phyloP scores from a whole-genome alignment of 2,888 invertebrate species.

The Tachystola acroxantha region DNA sequence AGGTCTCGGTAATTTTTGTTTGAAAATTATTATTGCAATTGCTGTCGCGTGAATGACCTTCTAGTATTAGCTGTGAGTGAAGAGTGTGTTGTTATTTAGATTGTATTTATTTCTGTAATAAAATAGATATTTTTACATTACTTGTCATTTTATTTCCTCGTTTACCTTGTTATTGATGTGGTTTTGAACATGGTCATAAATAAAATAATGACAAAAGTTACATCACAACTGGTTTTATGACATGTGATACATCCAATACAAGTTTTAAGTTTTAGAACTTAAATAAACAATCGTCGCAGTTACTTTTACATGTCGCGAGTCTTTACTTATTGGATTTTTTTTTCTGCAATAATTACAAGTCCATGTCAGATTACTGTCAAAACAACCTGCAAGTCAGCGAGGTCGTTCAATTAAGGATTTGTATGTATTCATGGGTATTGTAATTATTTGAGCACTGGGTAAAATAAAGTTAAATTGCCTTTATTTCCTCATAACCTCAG shows the following conservation, averaged over 20 bases:
- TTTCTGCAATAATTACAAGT: too few species aligned
- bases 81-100: conserved; percentile 51
- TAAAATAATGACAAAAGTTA: neutral
- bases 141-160: neutral
- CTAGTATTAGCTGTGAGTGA: conserved; percentile 62
- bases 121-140: conserved; percentile 2
- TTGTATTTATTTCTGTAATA: conserved; percentile 21
- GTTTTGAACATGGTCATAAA: neutral
- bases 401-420: too few species aligned
- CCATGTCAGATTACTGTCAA: too few species aligned
- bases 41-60: conserved; percentile 68
- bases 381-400: too few species aligned
- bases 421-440: too few species aligned
- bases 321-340: too few species aligned
- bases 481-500: neutral
- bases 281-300: too few species aligned
- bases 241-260: too few species aligned
- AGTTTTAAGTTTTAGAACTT: too few species aligned
- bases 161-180: conserved; percentile 1
- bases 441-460: too few species aligned
- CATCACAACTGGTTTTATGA: neutral
- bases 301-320: too few species aligned
- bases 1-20: conserved; percentile 54
- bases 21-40: conserved; percentile 30
- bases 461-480: neutral